A percentile compares a stretch with the other conserved stretches of the same genome.
Evolutionary conservation across 2,888 invertebrate species (phyloP).

Genomic region (Linyphia triangularis): DNA sequence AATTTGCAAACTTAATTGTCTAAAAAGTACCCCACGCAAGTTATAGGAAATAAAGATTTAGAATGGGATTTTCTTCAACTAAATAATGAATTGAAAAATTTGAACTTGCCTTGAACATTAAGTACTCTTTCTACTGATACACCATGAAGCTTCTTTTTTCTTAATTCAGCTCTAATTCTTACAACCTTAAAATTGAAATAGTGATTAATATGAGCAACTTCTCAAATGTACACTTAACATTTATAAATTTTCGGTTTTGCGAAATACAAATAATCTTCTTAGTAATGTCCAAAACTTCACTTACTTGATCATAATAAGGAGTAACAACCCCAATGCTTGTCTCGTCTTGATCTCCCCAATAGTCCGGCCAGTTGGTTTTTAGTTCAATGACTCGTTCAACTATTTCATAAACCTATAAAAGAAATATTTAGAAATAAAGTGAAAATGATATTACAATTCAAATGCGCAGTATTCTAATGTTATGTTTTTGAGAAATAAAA

Average conservation of each 20-base stretch:
- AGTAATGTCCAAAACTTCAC: not conserved
- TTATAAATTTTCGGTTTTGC: too few relatives aligned
- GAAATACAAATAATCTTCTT: too few relatives aligned
- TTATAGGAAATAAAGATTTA: not conserved
- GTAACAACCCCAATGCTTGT: slow-evolving; percentile 91
- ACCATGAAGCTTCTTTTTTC: slow-evolving; percentile 86
- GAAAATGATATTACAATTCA: not conserved
- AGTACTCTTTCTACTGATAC: slow-evolving; percentile 90
- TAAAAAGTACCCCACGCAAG: too few relatives aligned
- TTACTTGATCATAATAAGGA: slow-evolving; percentile 89
- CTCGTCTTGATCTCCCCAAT: slow-evolving; percentile 87
- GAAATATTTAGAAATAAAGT: not conserved
- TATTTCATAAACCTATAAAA: slow-evolving; percentile 85
- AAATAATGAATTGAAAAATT: too few relatives aligned
- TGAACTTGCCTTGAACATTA: slow-evolving; percentile 88
- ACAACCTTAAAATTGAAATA: slow-evolving; percentile 78
- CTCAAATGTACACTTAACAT: too few relatives aligned
- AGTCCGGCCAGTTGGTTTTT: slow-evolving; percentile 87
- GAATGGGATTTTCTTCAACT: too few relatives aligned
- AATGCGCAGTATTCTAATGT: too few relatives aligned
- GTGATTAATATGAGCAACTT: too few relatives aligned
- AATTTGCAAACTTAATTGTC: too few relatives aligned
- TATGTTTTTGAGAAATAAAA: too few relatives aligned
- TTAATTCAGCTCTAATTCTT: slow-evolving; percentile 87
- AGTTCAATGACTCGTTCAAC: slow-evolving; percentile 87